phyloP scores from a whole-genome alignment of 2,113 vertebrate species.

The Blennius ocellaris region DNA sequence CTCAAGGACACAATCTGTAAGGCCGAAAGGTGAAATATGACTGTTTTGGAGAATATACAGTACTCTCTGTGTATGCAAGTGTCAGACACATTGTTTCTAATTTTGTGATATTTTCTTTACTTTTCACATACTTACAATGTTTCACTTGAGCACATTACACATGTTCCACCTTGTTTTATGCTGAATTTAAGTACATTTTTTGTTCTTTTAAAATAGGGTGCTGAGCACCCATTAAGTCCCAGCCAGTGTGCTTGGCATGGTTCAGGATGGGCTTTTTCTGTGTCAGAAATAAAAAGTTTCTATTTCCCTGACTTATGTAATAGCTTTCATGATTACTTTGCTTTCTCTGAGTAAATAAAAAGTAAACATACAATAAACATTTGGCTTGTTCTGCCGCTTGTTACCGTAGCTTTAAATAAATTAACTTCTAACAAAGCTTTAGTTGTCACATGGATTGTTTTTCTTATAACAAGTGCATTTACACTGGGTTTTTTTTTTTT shows the following conservation, averaged over 20 bases:
- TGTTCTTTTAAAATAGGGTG: conserved; percentile 71
- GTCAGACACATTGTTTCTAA: not conserved
- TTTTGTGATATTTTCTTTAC: no score
- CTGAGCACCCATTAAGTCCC: conserved; percentile 71
- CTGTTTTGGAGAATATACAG: conserved; percentile 3
- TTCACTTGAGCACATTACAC: not conserved
- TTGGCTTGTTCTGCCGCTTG: conserved; percentile 42
- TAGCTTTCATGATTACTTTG: conserved; percentile 41
- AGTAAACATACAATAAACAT: conserved; percentile 13
- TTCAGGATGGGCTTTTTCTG: conserved; percentile 46
- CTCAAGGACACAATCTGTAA: not conserved
- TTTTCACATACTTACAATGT: not conserved
- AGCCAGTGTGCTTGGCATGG: conserved; percentile 49
- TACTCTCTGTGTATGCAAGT: not conserved
- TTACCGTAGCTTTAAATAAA: conserved; percentile 56
- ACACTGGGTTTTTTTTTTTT: not conserved
- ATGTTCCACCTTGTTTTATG: conserved; percentile 22
- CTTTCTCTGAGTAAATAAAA: conserved; percentile 5
- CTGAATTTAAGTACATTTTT: conserved; percentile 47
- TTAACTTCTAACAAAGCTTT: conserved; percentile 34
- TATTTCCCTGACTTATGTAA: conserved; percentile 45
- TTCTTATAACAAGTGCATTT: not conserved
- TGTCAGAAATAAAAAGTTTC: conserved; percentile 54
- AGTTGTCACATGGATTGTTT: not conserved
- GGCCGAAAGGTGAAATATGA: not conserved